A percentile compares a stretch with the other conserved stretches of the same genome.
phyloP scores from a whole-genome alignment of 2,113 vertebrate species.

The Myotis brandtii region DNA sequence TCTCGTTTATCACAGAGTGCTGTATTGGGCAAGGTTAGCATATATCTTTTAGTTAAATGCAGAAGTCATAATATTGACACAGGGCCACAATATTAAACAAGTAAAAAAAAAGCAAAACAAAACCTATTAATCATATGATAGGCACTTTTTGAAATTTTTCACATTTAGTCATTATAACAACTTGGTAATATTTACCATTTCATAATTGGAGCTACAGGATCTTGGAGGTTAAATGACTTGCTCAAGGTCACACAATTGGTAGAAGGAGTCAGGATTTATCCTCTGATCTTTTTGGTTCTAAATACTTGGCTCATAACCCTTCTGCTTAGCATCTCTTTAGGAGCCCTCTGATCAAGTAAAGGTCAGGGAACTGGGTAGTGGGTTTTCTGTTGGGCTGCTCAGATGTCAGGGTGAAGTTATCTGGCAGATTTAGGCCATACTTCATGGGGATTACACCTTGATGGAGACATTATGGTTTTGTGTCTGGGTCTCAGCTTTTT shows the following conservation, averaged over 20 bases:
- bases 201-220: background rate
- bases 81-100: background rate
- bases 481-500: conserved; percentile 36
- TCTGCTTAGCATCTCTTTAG: conserved; percentile 5
- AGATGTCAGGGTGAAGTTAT: background rate
- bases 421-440: conserved; percentile 12
- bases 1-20: background rate
- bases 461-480: conserved; percentile 24
- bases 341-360: conserved; percentile 39
- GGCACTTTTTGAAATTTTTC: background rate
- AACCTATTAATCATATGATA: background rate
- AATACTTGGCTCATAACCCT: conserved; percentile 5
- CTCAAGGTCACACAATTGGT: background rate
- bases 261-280: background rate
- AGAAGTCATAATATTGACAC: background rate
- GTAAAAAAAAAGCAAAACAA: background rate
- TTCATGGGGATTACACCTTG: background rate
- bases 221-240: conserved; percentile 13
- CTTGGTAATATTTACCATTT: background rate
- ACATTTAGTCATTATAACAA: conserved; percentile 4
- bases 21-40: background rate
- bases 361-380: background rate
- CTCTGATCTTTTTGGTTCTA: background rate
- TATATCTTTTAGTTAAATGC: background rate
- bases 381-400: conserved; percentile 24